Evolutionary conservation across 2,888 invertebrate genomes (phyloP).

Genomic region (Muscina levida): DNA sequence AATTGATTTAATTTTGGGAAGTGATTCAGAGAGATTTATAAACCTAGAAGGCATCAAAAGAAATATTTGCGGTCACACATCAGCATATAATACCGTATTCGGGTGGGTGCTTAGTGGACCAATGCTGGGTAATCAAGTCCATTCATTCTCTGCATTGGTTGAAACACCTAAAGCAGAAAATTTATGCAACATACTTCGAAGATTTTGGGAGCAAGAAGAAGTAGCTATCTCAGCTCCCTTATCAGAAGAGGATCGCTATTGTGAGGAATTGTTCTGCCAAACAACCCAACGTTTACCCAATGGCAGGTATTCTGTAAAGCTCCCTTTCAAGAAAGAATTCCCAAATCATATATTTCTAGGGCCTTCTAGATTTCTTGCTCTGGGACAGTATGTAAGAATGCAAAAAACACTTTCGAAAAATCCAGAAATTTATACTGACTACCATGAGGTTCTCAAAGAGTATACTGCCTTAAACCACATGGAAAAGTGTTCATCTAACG

Average conservation of each 20-base stretch:
- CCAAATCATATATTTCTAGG: not conserved
- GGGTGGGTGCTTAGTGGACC: conserved; percentile 39
- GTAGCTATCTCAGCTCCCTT: not conserved
- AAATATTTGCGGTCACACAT: conserved; percentile 1
- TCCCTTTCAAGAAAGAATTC: conserved; percentile 4
- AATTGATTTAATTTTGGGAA: conserved; percentile 35
- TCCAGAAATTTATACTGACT: not conserved
- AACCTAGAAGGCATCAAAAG: not conserved
- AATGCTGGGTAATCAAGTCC: not conserved
- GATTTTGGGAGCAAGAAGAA: conserved; percentile 22
- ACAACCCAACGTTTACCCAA: conserved; percentile 15
- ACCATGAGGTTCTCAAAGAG: conserved; percentile 30
- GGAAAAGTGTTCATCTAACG: conserved; percentile 5
- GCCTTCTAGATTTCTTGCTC: not conserved
- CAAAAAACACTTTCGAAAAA: not conserved
- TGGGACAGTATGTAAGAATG: not conserved
- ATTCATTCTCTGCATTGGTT: not conserved
- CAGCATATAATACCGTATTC: conserved; percentile 32
- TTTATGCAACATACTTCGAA: not conserved
- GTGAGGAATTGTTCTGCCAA: not conserved
- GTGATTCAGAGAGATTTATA: not conserved
- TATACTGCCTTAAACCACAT: conserved; percentile 45
- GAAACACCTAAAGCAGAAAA: not conserved
- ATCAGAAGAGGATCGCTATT: not conserved
- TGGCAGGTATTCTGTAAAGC: not conserved